Evolutionary conservation across 2,113 vertebrate species (phyloP).

Genomic region (Spermophilus dauricus): DNA sequence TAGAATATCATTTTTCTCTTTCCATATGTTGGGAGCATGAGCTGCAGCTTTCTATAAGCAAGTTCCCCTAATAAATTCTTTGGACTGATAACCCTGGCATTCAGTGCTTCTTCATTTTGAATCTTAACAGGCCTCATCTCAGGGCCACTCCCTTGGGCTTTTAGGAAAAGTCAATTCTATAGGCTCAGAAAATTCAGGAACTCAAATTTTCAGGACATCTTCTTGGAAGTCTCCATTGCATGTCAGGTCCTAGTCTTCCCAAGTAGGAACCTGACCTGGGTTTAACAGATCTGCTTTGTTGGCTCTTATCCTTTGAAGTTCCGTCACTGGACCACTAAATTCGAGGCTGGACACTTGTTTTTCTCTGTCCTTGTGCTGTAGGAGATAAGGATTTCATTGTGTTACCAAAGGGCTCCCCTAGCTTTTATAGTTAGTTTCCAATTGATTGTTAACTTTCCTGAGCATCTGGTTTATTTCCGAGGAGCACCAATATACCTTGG

Average conservation of each 20-base stretch:
- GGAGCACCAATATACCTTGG: neutral
- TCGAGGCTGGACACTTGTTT: neutral
- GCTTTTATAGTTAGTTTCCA: neutral
- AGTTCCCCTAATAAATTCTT: too few relatives aligned
- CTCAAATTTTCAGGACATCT: neutral
- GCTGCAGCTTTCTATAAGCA: neutral
- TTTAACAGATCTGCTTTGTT: neutral
- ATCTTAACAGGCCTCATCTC: neutral
- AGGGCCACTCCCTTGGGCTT: neutral
- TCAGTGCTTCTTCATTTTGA: neutral
- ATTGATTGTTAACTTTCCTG: conserved; percentile 23
- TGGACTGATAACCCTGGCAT: neutral
- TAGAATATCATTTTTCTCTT: neutral
- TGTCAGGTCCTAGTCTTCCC: neutral
- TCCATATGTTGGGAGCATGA: neutral
- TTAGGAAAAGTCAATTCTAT: neutral
- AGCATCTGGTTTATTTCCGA: conserved; percentile 57
- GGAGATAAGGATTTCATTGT: neutral
- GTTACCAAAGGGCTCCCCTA: neutral
- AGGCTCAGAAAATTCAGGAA: neutral
- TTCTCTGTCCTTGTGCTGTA: neutral
- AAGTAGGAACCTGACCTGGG: neutral
- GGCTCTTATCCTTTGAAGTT: neutral
- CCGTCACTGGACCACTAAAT: neutral
- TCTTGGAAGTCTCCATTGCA: neutral